Conservation (phyloP, 2,888 invertebrate species). For the Amblyteles armatorius region DNA sequence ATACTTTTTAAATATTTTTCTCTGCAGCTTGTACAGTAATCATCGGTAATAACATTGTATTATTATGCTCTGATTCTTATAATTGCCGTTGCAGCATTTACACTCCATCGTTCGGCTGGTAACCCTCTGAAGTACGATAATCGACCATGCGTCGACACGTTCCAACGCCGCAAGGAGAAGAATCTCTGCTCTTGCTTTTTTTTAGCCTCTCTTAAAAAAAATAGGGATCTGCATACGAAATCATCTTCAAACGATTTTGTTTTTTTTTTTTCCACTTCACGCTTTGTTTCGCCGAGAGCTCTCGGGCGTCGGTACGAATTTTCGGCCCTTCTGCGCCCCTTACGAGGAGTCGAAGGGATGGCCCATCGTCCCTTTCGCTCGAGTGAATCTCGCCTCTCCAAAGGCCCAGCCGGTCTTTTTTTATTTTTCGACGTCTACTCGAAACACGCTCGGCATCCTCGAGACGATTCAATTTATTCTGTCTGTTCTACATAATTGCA, state of each 20-base stretch:
- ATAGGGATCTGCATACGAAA: conserved; percentile 23
- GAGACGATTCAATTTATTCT: conserved; percentile 62
- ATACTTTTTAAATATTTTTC: not conserved
- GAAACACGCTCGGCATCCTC: conserved; percentile 44
- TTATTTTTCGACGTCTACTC: conserved; percentile 27
- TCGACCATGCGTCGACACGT: conserved; percentile 32
- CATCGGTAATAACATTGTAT: conserved; percentile 20
- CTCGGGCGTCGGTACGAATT: conserved; percentile 66
- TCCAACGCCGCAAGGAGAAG: conserved; percentile 11
- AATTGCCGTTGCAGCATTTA: conserved; percentile 29
- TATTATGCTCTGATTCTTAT: conserved; percentile 10
- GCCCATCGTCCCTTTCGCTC: conserved; percentile 67
- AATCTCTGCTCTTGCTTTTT: conserved; percentile 23
- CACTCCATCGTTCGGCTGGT: conserved; percentile 29
- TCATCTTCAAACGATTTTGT: conserved; percentile 20
- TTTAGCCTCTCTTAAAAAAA: not conserved
- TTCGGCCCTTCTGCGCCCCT: conserved; percentile 70
- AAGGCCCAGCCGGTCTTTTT: conserved; percentile 1
- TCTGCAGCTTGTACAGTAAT: not conserved
- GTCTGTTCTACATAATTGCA: conserved; percentile 56
- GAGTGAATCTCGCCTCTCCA: conserved; percentile 50
- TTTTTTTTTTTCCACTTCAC: conserved; percentile 11
- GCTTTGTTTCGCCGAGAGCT: conserved; percentile 23
- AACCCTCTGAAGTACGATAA: conserved; percentile 52
- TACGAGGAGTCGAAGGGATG: conserved; percentile 60